Base-by-base conservation (phyloP, 2,888 invertebrate genomes). In the Lagria hirta region DNA sequence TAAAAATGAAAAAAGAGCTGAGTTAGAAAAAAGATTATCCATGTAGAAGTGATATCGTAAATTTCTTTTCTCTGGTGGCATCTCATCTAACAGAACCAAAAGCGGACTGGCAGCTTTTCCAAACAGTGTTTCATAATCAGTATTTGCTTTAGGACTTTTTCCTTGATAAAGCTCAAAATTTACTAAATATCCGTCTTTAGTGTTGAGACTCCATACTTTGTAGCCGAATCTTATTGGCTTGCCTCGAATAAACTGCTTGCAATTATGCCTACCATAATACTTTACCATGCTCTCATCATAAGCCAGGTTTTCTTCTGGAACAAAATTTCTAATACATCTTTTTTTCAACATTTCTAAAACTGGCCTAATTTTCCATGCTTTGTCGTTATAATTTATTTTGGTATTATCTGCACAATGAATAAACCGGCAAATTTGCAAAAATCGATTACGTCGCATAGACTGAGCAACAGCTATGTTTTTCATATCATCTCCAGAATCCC, bases 201-300 rank as follows among this genome's bases (percentile, higher is more conserved):
- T 18, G 43, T 48, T 51, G 4, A 59, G 33, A 23, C 43, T 52
- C 57, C 57, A 57, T 22, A 54, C 27, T 46, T 60, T 61, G 32
- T 46, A 58, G 1, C 55, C 58, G 47, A 60, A 56, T 6, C 57
- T 27, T 11, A 58, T 53, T 1, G 55, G 58, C 33, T 58, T 59
- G 13, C 57, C 59, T 21, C 51, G 51, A 11, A 59, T 58, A 29
- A 49, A 55, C 42, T 57, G 50, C 27, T 57, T 57, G 37, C 52
- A 55, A 18, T 48, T 43, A 30, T 56, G 54, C 20, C 48, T 28
- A 5, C 54, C 55, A 34, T 40, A 60, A 47, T 56, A 60, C 37
- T 46, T 35, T 0, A 58, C 41, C 54, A 57, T 56, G 23, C 42
- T 36, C 30, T 54, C 57, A 34, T 57, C 58, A 14, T 43, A 54